A percentile compares a stretch with the other conserved stretches of the same genome.
These are phyloP conservation scores for Pocillopora meandrina DNA, from an alignment of 92 coral and sea anemone species.

Conservation along the genomic window DNA sequence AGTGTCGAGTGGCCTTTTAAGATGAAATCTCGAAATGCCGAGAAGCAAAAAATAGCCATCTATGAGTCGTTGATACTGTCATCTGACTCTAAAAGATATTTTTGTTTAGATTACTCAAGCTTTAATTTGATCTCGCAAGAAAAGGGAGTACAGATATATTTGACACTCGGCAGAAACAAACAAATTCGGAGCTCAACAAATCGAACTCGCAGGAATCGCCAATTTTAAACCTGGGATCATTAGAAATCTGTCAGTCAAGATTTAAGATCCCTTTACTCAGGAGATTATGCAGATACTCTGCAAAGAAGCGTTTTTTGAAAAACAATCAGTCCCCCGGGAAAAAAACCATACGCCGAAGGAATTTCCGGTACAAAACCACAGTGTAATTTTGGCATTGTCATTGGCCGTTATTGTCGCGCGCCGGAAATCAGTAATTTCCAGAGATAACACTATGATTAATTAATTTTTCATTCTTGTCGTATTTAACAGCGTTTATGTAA, in stretches of 20 bases:
- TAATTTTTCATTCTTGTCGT: slow-evolving; percentile 14
- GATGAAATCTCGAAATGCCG: slow-evolving; percentile 23
- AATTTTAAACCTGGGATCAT: not conserved
- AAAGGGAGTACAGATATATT: not conserved
- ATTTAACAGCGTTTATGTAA: slow-evolving; percentile 1
- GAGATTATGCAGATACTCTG: slow-evolving; percentile 8
- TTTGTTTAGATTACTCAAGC: not conserved
- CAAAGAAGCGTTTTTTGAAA: slow-evolving; percentile 15
- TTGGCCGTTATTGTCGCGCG: slow-evolving; percentile 17
- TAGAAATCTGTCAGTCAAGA: slow-evolving; percentile 7
- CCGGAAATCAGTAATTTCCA: slow-evolving; percentile 51
- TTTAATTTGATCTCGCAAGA: slow-evolving; percentile 7
- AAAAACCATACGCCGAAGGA: slow-evolving; percentile 34
- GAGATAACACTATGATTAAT: slow-evolving; percentile 40
- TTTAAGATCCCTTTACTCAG: not conserved
- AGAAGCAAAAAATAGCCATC: not conserved
- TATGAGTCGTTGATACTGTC: not conserved
- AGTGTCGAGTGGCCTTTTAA: slow-evolving; percentile 21
- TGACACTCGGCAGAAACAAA: not conserved
- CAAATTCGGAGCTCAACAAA: not conserved
- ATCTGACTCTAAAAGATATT: not conserved
- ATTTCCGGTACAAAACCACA: slow-evolving; percentile 48
- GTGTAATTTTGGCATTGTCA: slow-evolving; percentile 22
- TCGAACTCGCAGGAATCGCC: not conserved
- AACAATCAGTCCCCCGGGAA: slow-evolving; percentile 12